Base-by-base conservation (phyloP, 2,113 vertebrate genomes). In the Protobothrops flavoviridis region DNA sequence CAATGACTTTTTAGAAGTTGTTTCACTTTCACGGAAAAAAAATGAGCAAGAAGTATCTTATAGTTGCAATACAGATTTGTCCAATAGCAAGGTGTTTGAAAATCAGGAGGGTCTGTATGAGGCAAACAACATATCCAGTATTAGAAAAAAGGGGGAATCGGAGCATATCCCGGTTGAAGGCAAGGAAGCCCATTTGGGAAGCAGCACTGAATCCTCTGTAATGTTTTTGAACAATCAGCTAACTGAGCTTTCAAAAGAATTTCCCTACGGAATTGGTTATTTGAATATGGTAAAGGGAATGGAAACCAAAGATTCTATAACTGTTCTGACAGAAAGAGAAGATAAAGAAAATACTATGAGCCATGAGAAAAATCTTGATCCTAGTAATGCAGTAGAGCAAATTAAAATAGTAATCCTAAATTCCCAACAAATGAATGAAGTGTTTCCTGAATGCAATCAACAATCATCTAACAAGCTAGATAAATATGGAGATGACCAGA, bases 231-330 rank as follows among this genome's bases (percentile, higher is more conserved):
- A 92, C 1, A 96, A 96, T 95, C 98, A 98, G 91, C 95, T 98
- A 4, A 96, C 95, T 29, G 98, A 98, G 94, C 97, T 98, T 53
- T 7, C 98, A 91, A 88, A 94, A 86, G 97, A 98, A 53, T 98
- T 98, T 96, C 98, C 98, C 0, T 98, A 97, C 92, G 98, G 98
- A 64, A 97, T 98, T 89, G 97, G 97, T 94, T 43, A 94, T 91
- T 8, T 74, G 20, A 93, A 92, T 29, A 24, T 20, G 13, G 21
- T 11, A 6, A 93, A 24, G n/a, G 95, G 88, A 92, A 39, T 59
- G 87, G 93, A 89, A 94, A 95, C 24, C 52, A 56, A 92, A 45
- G 5, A 24, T 91, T 92, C 89, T 81, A 11, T 91, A 50, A 7
- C 26, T 89, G 94, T 90, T 17, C 15, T 2, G 5, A 26, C 13